Evolutionary conservation across 1,140 invertebrate species (phyloP), one percentile per base, ranked within the genome.

Genomic region (Drosophila varians): DNA sequence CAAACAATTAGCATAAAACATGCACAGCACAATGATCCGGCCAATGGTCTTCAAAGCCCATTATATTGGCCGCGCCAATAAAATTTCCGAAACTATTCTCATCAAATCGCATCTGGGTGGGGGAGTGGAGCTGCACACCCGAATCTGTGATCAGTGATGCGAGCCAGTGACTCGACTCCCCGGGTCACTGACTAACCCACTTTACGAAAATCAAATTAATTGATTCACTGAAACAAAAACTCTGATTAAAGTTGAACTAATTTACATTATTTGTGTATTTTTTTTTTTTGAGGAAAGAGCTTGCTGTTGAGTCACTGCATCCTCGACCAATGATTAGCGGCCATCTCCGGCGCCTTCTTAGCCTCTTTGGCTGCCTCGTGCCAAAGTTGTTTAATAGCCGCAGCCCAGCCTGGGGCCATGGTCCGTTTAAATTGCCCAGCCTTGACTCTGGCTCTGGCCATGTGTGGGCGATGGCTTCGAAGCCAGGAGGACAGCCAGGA

Each of bases 301-400:
- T 23, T 11, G 11, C 19, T 14, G 28, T 31, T 52, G 58, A 64
- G 58, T 65, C 57, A 66, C 58, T 26, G 19, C 25, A 7, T 14
- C 46, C 4, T 16, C 25, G 16, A 6, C 3, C 11, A 18, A 45
- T 51, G 57, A 64, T 42, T 42, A 16, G 7, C 6, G 8, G 38
- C 16, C 62, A 66, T 43, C 62, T 43, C 62, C 62, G 62, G 16
- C 9, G n/a, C 23, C 28, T 18, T 69, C 34, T 9, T 43, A 38
- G 26, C 60, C 61, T 18, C 56, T 40, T 53, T 28, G 34, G 46
- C 43, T 40, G 76, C 74, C 78, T 82, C 74, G 79, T 83, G 74
- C 70, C 78, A 83, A 77, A 83, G 78, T 65, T 83, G 78, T 83
- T 83, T 83, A 82, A 82, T 82, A 83, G 73, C 57, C 69, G 46